Conservation (phyloP, 2,888 invertebrate species). For the Leistus spinibarbis region DNA sequence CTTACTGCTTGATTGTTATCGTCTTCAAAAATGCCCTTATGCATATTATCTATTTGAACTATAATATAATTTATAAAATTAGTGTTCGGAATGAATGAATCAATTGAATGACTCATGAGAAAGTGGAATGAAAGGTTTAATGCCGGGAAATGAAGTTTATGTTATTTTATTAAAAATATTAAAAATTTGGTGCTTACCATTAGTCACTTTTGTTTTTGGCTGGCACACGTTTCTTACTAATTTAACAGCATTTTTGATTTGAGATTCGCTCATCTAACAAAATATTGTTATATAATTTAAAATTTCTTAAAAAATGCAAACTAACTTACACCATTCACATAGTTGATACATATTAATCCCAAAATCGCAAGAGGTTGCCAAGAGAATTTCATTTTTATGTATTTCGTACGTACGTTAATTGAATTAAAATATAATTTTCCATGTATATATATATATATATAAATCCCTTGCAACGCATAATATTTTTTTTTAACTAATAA, state of each 20-base stretch:
- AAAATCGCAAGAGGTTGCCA: background rate
- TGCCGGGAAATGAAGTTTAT: background rate
- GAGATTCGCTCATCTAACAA: conserved; percentile 57
- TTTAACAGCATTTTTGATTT: conserved; percentile 66
- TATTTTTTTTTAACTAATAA: background rate
- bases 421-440: background rate
- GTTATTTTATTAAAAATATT: background rate
- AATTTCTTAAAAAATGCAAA: background rate
- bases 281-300: background rate
- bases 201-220: conserved; percentile 65
- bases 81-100: no score
- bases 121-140: conserved; percentile 4
- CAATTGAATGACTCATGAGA: no score
- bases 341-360: background rate
- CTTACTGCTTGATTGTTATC: conserved; percentile 45
- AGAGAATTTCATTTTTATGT: background rate
- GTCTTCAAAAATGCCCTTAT: conserved; percentile 49
- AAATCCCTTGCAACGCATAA: background rate
- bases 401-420: background rate
- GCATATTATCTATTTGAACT: conserved; percentile 51
- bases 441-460: background rate
- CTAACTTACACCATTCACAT: background rate
- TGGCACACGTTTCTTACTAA: conserved; percentile 69
- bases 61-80: conserved; percentile 23
- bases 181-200: conserved; percentile 56